Conservation (phyloP, 2,888 invertebrate species). For the Asteroscopus sphinx region DNA sequence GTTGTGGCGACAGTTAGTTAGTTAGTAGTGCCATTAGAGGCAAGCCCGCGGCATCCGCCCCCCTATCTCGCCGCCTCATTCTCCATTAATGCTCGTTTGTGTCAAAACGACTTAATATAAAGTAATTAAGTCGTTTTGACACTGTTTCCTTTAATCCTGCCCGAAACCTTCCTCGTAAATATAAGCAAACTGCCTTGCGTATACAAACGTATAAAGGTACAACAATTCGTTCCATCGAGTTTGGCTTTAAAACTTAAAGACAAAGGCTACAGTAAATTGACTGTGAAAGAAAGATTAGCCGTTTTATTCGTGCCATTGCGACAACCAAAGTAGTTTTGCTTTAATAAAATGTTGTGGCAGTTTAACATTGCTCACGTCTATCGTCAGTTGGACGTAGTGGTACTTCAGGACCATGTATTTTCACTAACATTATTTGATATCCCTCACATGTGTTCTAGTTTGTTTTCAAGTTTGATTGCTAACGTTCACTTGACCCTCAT, state of each 20-base stretch:
- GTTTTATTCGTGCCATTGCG: conserved; percentile 40
- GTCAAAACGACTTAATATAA: conserved; percentile 85
- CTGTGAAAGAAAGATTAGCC: conserved; percentile 60
- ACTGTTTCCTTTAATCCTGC: conserved; percentile 71
- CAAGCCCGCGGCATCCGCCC: conserved; percentile 71
- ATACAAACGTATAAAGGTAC: conserved; percentile 46
- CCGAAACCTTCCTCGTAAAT: conserved; percentile 58
- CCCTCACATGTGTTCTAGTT: conserved; percentile 61
- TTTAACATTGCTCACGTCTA: conserved; percentile 14
- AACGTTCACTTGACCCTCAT: conserved; percentile 72
- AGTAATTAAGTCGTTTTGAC: conserved; percentile 76
- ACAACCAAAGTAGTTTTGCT: conserved; percentile 35
- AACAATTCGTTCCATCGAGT: conserved; percentile 40
- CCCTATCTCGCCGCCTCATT: conserved; percentile 72
- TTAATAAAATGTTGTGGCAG: conserved; percentile 32
- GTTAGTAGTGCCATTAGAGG: conserved; percentile 84
- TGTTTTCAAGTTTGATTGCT: conserved; percentile 71
- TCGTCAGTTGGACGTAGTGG: not conserved
- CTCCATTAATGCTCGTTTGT: conserved; percentile 81
- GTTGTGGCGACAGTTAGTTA: conserved; percentile 83
- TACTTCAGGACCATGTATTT: conserved; percentile 33
- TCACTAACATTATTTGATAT: conserved; percentile 50
- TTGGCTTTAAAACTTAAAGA: conserved; percentile 51
- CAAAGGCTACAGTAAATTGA: conserved; percentile 53
- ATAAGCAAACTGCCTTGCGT: conserved; percentile 48